Base-by-base conservation (phyloP, 2,888 invertebrate species). In the Drosophila mimica region DNA sequence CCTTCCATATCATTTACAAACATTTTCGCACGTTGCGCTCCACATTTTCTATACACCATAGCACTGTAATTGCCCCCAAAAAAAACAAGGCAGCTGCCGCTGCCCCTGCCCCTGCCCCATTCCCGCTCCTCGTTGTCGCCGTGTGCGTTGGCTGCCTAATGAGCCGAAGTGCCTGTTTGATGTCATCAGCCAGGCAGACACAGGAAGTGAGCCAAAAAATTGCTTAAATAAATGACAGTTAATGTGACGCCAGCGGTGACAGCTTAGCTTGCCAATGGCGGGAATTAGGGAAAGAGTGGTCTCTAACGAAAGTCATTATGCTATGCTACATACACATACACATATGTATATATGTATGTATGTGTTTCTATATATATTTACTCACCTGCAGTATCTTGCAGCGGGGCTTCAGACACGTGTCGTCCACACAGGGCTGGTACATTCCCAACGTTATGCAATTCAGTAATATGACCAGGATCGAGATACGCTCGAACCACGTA, bases 381-480 rank as follows among this genome's bases (percentile, higher is more conserved):
- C 94, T 94, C 93, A 98, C 98, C 96, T 98, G 97, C 92, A 98
- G 94, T 93, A 98, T 97, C 94, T 97, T 96, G 94, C 98, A 98
- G 92, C 98, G 95, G 94, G 96, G 97, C 86, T 97, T 96, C 76
- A 96, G 94, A 93, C 99, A 99, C 88, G 96, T 95, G 91, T 98
- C 97, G 93, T 98, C 99, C 91, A 97, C 97, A 93, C 99, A 99
- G 31, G 99, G 99, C 94, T 99, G 98, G 94, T 99, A 99, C 99
- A 99, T 99, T 74, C 99, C 99, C 91, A 99, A 95, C 17, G 99
- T 99, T 84, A 99, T 95, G 94, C 99, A 99, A 95, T 99, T 99
- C 92, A 99, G 95, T 88, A 99, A 94, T 92, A 99, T 99, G 79
- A 99, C 99, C 94, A 98, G 95, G 97, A 99, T 99, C 91, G 99